Evolutionary conservation across 2,113 vertebrate species (phyloP).

Genomic region (Calidris pugnax): DNA sequence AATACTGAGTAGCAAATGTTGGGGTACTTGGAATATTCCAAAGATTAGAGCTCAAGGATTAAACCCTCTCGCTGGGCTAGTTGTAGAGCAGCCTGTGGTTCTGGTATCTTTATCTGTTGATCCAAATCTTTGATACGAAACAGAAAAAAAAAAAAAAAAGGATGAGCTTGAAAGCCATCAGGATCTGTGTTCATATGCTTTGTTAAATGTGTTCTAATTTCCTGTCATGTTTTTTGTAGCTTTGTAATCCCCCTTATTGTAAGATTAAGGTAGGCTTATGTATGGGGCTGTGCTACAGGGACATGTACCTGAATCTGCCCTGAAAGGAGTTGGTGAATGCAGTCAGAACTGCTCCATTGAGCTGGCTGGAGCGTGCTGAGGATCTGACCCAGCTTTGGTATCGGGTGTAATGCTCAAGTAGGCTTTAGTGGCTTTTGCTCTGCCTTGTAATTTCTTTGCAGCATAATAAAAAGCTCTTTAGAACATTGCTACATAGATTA

Average conservation of each 20-base stretch:
- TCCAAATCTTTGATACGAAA: neutral
- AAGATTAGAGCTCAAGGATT: neutral
- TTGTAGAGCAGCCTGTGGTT: neutral
- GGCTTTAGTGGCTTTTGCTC: constrained; percentile 64
- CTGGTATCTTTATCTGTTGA: neutral
- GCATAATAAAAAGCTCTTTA: constrained; percentile 74
- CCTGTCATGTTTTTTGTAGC: constrained; percentile 24
- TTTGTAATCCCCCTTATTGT: constrained; percentile 59
- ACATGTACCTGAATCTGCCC: neutral
- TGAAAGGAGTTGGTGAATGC: neutral
- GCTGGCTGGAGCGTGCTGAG: neutral
- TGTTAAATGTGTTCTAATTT: constrained; percentile 45
- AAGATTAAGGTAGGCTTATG: constrained; percentile 13
- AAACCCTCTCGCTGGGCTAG: neutral
- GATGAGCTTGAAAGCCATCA: neutral
- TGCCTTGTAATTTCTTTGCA: constrained; percentile 70
- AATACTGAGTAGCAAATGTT: neutral
- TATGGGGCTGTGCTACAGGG: neutral
- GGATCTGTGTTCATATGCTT: neutral
- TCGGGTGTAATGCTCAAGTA: constrained; percentile 59
- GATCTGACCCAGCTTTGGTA: neutral
- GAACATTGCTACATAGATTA: constrained; percentile 70
- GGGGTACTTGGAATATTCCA: neutral
- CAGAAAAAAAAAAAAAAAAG: neutral
- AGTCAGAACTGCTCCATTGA: neutral